A percentile compares a stretch with the other conserved stretches of the same genome.
Conservation (phyloP, 2,888 invertebrate species). For the Gymnocheta viridis region DNA sequence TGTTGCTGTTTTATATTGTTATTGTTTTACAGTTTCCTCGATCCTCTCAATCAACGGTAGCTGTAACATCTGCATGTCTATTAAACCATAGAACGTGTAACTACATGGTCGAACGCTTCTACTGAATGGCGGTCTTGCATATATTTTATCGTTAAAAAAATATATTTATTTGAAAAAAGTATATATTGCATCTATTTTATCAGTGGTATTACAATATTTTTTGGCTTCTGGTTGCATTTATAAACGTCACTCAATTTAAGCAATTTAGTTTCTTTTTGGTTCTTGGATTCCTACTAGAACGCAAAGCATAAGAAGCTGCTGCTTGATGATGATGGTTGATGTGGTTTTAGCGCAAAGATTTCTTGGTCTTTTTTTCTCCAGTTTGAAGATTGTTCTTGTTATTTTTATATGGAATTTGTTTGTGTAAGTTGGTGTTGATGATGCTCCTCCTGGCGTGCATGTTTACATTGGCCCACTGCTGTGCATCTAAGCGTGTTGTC, state of each 20-base stretch:
- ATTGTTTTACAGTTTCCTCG: constrained; percentile 56
- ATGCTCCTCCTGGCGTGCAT: constrained; percentile 72
- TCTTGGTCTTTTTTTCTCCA: constrained; percentile 2
- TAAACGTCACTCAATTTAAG: constrained; percentile 67
- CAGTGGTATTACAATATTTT: constrained; percentile 53
- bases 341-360: constrained; percentile 11
- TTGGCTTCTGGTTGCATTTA: constrained; percentile 67
- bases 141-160: constrained; percentile 57
- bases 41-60: constrained; percentile 65
- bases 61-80: constrained; percentile 42
- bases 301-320: constrained; percentile 6
- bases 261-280: constrained; percentile 6
- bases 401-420: constrained; percentile 31
- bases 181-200: constrained; percentile 19
- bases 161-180: neutral
- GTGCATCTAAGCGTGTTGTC: constrained; percentile 70
- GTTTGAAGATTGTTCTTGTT: constrained; percentile 17
- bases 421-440: constrained; percentile 66
- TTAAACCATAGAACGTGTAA: constrained; percentile 37
- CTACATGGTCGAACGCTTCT: constrained; percentile 28
- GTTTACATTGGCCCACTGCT: constrained; percentile 73
- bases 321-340: constrained; percentile 17
- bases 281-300: constrained; percentile 10
- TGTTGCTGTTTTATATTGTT: constrained; percentile 20
- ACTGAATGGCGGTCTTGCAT: constrained; percentile 16